Conservation (phyloP, 1,140 invertebrate genomes). For the Coptotermes formosanus region DNA sequence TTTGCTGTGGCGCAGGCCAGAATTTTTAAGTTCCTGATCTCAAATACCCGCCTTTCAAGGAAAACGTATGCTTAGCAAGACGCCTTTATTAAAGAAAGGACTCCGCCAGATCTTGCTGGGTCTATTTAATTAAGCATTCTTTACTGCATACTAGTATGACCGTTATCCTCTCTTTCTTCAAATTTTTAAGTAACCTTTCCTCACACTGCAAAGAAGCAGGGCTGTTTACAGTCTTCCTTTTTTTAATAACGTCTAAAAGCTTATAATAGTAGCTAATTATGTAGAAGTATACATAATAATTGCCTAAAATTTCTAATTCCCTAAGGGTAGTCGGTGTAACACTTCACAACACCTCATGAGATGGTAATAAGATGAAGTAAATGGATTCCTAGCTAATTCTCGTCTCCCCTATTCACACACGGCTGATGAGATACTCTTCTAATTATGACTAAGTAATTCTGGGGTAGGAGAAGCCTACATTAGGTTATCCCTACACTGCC, state of each 20-base stretch:
- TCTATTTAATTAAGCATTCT: no score
- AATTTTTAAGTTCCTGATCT: no score
- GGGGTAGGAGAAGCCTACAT: neutral
- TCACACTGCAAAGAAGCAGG: neutral
- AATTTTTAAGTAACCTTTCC: no score
- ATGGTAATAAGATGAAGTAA: neutral
- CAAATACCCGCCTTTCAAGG: no score
- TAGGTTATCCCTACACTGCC: neutral
- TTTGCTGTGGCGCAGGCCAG: no score
- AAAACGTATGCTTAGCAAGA: no score
- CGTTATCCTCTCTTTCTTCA: no score
- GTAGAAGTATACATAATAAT: neutral
- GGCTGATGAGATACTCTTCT: neutral
- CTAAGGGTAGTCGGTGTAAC: neutral
- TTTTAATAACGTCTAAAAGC: neutral
- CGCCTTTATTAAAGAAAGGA: no score
- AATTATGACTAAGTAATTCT: neutral
- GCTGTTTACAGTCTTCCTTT: neutral
- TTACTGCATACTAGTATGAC: no score
- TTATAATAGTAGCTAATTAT: neutral
- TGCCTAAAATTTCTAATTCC: neutral
- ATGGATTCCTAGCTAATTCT: neutral
- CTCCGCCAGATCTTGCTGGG: no score
- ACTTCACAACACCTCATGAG: neutral
- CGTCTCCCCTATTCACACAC: neutral